Conservation (phyloP, 1,140 invertebrate species). For the Arctopsyche grandis region DNA sequence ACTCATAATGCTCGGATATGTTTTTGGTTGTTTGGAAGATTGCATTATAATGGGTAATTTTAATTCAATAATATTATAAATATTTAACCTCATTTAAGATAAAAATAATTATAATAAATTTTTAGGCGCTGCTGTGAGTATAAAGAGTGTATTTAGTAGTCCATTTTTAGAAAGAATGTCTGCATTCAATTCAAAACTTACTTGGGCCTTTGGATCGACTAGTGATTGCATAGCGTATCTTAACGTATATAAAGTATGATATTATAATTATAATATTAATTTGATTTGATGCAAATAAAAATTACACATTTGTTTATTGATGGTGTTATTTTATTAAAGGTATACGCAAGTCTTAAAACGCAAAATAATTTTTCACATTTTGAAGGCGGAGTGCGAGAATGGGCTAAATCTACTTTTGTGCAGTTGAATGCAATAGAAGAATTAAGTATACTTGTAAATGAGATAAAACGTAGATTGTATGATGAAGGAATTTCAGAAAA, state of each 20-base stretch:
- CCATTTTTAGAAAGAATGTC: constrained; percentile 77
- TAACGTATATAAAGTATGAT: constrained; percentile 78
- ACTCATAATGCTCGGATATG: constrained; percentile 87
- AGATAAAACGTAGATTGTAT: constrained; percentile 73
- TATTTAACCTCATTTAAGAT: too few relatives aligned
- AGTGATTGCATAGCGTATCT: constrained; percentile 88
- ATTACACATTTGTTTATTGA: constrained; percentile 25
- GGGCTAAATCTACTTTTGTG: constrained; percentile 79
- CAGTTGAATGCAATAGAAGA: constrained; percentile 79
- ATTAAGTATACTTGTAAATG: constrained; percentile 75
- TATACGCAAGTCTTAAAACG: constrained; percentile 26
- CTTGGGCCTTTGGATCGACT: constrained; percentile 82
- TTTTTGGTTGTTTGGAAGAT: constrained; percentile 87
- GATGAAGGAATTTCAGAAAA: constrained; percentile 66
- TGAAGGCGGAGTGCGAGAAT: constrained; percentile 67
- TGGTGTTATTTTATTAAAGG: constrained; percentile 32
- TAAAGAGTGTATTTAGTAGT: constrained; percentile 83
- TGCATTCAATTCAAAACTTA: constrained; percentile 81
- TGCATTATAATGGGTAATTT: constrained; percentile 84
- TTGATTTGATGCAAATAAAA: constrained; percentile 30
- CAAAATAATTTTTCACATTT: constrained; percentile 16
- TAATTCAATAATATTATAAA: not conserved
- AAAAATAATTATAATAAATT: constrained; percentile 42
- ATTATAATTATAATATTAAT: constrained; percentile 6
- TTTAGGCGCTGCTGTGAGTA: constrained; percentile 80